phyloP scores from a whole-genome alignment of 2,888 invertebrate genomes.

The Drosophila neonasuta region DNA sequence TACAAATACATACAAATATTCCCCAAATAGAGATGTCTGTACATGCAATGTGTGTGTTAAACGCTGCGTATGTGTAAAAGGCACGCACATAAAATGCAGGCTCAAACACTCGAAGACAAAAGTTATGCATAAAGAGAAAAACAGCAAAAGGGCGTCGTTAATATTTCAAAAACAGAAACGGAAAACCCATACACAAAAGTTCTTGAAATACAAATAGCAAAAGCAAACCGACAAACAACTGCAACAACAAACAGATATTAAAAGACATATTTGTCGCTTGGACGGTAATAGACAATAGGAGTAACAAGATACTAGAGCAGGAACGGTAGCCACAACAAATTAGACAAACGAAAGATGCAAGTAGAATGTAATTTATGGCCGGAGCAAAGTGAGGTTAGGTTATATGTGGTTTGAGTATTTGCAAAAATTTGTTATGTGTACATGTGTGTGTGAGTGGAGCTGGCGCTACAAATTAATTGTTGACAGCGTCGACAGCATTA shows the following conservation, averaged over 20 bases:
- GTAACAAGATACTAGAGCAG: slow-evolving; percentile 19
- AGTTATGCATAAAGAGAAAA: slow-evolving; percentile 67
- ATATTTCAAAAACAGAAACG: slow-evolving; percentile 75
- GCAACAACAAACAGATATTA: slow-evolving; percentile 60
- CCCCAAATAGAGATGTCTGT: not conserved
- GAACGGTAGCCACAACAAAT: slow-evolving; percentile 33
- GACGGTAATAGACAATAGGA: slow-evolving; percentile 58
- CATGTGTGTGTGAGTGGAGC: slow-evolving; percentile 10
- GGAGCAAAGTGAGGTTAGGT: slow-evolving; percentile 31
- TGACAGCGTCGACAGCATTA: slow-evolving; percentile 55
- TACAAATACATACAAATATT: not conserved
- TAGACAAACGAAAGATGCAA: slow-evolving; percentile 55
- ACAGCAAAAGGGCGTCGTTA: slow-evolving; percentile 78
- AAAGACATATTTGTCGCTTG: slow-evolving; percentile 69
- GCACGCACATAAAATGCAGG: slow-evolving; percentile 70
- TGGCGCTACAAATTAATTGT: slow-evolving; percentile 69
- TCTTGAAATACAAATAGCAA: slow-evolving; percentile 24
- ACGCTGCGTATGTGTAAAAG: slow-evolving; percentile 3
- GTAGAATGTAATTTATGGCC: slow-evolving; percentile 53
- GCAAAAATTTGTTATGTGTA: slow-evolving; percentile 31
- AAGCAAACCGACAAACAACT: slow-evolving; percentile 40
- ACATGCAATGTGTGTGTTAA: not conserved
- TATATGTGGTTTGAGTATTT: slow-evolving; percentile 17
- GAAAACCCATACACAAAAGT: slow-evolving; percentile 36
- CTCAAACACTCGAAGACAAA: slow-evolving; percentile 67